These are phyloP conservation scores for Sycophila texana DNA, from an alignment of 2,888 invertebrate species.

Conservation along the genomic window DNA sequence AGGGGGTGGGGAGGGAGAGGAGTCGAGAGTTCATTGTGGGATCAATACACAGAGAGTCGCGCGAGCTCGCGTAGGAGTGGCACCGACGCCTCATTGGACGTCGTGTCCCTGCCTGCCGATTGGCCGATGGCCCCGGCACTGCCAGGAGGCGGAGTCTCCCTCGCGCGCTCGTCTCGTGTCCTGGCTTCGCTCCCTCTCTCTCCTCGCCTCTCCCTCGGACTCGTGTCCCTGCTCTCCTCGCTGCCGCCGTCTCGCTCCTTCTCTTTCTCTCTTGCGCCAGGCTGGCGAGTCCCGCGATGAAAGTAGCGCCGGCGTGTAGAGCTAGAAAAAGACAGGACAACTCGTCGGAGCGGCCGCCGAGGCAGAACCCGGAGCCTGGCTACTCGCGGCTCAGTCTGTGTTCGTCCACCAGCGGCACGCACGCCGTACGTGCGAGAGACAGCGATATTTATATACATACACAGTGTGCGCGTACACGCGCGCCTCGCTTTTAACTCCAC, in stretches of 20 bases:
- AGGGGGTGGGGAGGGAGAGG: slow-evolving; percentile 59
- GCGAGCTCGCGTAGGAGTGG: slow-evolving; percentile 71
- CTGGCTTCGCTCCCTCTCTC: slow-evolving; percentile 22
- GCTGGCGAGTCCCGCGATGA: slow-evolving; percentile 25
- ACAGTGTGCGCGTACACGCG: not conserved
- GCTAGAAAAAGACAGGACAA: slow-evolving; percentile 66
- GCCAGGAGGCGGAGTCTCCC: slow-evolving; percentile 70
- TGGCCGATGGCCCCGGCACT: slow-evolving; percentile 65
- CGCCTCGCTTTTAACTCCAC: not conserved
- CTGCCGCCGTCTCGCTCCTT: not conserved
- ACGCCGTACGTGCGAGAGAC: slow-evolving; percentile 57
- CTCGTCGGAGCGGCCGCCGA: slow-evolving; percentile 59
- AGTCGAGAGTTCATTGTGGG: slow-evolving; percentile 72
- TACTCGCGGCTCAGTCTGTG: slow-evolving; percentile 70
- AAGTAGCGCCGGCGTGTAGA: slow-evolving; percentile 49
- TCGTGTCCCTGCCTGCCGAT: slow-evolving; percentile 58
- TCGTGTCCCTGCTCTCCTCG: not conserved
- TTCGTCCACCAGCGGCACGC: slow-evolving; percentile 73
- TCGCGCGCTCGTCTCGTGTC: slow-evolving; percentile 3
- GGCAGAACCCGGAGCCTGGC: slow-evolving; percentile 63
- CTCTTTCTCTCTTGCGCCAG: not conserved
- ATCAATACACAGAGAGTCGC: slow-evolving; percentile 68
- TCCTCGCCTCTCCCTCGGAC: not conserved
- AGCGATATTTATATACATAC: too few relatives aligned
- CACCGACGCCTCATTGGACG: slow-evolving; percentile 72